A percentile compares a stretch with the other conserved stretches of the same genome.
Evolutionary conservation across 2,797 vertebrate species (phyloP).

Genomic region (Taeniopygia guttata): DNA sequence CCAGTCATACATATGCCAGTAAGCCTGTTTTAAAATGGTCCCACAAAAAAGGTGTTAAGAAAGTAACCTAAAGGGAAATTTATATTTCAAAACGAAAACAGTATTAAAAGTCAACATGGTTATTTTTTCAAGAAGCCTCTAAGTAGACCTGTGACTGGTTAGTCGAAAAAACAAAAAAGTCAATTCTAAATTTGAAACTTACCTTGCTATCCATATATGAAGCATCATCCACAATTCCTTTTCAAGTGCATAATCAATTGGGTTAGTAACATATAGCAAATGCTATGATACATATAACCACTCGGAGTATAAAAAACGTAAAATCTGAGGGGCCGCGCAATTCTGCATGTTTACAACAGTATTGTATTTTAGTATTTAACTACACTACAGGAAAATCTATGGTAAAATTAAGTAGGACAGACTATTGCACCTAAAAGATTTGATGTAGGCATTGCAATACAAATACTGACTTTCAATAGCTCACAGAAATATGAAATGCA

Average conservation of each 20-base stretch:
- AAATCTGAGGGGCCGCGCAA: not conserved
- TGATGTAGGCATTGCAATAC: not conserved
- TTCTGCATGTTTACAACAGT: not conserved
- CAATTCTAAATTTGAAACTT: not conserved
- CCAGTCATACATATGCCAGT: not conserved
- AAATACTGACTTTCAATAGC: not conserved
- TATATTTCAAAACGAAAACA: not conserved
- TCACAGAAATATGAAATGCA: not conserved
- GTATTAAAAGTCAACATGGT: not conserved
- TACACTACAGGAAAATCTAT: not conserved
- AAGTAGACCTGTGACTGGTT: not conserved
- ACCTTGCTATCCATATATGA: not conserved
- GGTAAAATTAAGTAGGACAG: not conserved
- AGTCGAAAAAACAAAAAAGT: not conserved
- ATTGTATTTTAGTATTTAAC: not conserved
- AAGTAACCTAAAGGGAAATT: not conserved
- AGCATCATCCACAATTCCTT: not conserved
- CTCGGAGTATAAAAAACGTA: not conserved
- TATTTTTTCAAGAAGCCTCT: not conserved
- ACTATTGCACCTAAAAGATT: not conserved
- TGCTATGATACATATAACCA: accelerated
- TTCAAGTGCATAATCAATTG: not conserved
- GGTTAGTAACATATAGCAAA: not conserved
- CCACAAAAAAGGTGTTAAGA: not conserved
- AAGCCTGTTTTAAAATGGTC: not conserved